Percentiles rank a stretch among this genome's conserved stretches.
These are phyloP conservation scores for Nanorana parkeri DNA, from an alignment of 2,113 vertebrate genomes.

Conservation along the genomic window DNA sequence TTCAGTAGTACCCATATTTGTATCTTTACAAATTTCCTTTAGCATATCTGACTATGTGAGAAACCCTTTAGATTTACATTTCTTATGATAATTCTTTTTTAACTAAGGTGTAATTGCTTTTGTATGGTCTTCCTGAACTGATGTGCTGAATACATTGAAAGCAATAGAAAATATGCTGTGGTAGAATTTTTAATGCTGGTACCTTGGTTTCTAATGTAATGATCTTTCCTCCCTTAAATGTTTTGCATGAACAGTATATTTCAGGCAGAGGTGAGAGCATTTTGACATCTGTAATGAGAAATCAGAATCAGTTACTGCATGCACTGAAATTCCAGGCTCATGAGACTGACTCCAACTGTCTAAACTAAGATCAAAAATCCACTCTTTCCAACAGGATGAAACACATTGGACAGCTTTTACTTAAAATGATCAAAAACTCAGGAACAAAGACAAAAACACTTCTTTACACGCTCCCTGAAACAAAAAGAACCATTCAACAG, in stretches of 20 bases:
- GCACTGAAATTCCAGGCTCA: slow-evolving; percentile 43
- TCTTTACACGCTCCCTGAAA: slow-evolving; percentile 3
- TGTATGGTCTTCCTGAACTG: not conserved
- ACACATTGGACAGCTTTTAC: slow-evolving; percentile 17
- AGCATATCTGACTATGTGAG: too few species aligned
- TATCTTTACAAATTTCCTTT: too few species aligned
- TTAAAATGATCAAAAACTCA: slow-evolving; percentile 3
- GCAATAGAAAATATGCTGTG: slow-evolving; percentile 1
- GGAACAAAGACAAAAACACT: not conserved
- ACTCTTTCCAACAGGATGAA: slow-evolving; percentile 1
- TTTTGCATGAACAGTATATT: slow-evolving; percentile 48
- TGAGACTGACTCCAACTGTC: slow-evolving; percentile 47
- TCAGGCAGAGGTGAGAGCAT: slow-evolving; percentile 44
- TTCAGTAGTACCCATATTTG: too few species aligned
- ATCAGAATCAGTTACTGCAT: slow-evolving; percentile 44
- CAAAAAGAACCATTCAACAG: slow-evolving; percentile 36
- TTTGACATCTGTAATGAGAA: slow-evolving; percentile 54
- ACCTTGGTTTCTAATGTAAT: slow-evolving; percentile 40
- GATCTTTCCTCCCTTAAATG: slow-evolving; percentile 45
- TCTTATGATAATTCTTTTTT: not conserved
- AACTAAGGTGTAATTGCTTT: not conserved
- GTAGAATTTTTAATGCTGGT: slow-evolving; percentile 18
- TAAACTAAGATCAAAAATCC: slow-evolving; percentile 40
- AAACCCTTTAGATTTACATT: too few species aligned
- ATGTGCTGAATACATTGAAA: not conserved